Base-by-base conservation (phyloP, 2,888 invertebrate species). In the Asteroscopus sphinx region DNA sequence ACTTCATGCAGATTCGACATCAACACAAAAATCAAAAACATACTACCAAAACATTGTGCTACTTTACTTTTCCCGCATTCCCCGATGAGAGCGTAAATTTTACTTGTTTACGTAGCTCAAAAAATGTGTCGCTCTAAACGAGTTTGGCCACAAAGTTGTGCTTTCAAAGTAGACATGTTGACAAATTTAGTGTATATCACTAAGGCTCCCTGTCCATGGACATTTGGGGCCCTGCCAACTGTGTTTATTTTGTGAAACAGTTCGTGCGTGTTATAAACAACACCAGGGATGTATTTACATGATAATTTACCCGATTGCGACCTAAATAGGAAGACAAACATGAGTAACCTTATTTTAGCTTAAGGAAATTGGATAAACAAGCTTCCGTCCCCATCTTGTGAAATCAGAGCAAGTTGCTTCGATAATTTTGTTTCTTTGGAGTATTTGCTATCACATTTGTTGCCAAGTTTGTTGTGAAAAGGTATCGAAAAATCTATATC, bases 171-270 rank as follows among this genome's bases (percentile, higher is more conserved):
- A 58, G 77, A 77, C 80, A 81, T 79, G 81, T 83, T 88, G 82
- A 86, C 83, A 85, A 86, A 86, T 81, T 82, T 77, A 69, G 70
- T 76, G 67, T 74, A 75, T 70, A 74, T 76, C 83, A 81, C 74
- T 72, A 70, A 76, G 73, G 69, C 72, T 68, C 60, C 60, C 65
- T 72, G 70, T 67, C 68, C 68, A 56, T 73, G 65, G 65, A 68
- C 70, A 75, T 85, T 87, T 91, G 89, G 89, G 59, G 39, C 30
- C 8, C 17, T 30, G 87, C 90, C 91, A 91, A 90, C 80, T 84
- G 74, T 83, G 82, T 84, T 80, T 85, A 87, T 84, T 85, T 78
- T 70, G 76, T 73, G 68, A 73, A 83, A 83, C 81, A 78, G 77
- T 82, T 82, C 80, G 77, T 84, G 85, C 79, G 81, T 82, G 77